Conservation (phyloP, 2,113 vertebrate species). For the Hyla sarda region DNA sequence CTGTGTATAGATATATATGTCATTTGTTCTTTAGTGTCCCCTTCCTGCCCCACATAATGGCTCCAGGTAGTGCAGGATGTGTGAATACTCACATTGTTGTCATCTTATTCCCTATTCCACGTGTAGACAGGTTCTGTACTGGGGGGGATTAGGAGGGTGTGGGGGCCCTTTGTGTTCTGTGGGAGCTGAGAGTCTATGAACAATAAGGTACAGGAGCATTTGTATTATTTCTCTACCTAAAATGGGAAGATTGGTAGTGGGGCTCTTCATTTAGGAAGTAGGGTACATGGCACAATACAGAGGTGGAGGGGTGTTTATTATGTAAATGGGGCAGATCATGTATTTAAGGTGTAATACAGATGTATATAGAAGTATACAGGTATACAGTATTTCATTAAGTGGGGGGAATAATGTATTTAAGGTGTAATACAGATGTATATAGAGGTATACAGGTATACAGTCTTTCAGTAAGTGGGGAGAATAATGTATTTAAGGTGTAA, state of each 20-base stretch:
- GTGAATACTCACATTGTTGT: conserved; percentile 6
- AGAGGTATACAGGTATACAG: too few relatives aligned
- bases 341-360: too few relatives aligned
- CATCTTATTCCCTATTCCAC: not conserved
- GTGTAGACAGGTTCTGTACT: not conserved
- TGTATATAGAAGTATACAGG: too few relatives aligned
- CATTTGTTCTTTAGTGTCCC: too few relatives aligned
- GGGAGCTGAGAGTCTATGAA: not conserved
- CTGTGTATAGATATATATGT: not conserved
- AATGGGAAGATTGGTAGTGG: not conserved
- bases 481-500: too few relatives aligned
- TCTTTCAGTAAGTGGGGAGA: too few relatives aligned
- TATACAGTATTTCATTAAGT: too few relatives aligned
- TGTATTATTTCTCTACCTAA: not conserved
- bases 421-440: too few relatives aligned
- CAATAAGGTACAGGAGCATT: not conserved
- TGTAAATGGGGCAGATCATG: too few relatives aligned
- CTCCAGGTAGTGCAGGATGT: not conserved
- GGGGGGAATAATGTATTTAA: too few relatives aligned
- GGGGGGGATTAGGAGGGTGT: not conserved
- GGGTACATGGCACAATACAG: not conserved
- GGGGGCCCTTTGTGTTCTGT: not conserved
- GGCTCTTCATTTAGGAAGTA: not conserved
- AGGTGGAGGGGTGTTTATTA: too few relatives aligned
- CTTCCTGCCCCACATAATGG: not conserved